Percentiles rank a stretch among this genome's conserved stretches.
phyloP scores from a whole-genome alignment of 2,113 vertebrate genomes.

The Rhagologus leucostigma region DNA sequence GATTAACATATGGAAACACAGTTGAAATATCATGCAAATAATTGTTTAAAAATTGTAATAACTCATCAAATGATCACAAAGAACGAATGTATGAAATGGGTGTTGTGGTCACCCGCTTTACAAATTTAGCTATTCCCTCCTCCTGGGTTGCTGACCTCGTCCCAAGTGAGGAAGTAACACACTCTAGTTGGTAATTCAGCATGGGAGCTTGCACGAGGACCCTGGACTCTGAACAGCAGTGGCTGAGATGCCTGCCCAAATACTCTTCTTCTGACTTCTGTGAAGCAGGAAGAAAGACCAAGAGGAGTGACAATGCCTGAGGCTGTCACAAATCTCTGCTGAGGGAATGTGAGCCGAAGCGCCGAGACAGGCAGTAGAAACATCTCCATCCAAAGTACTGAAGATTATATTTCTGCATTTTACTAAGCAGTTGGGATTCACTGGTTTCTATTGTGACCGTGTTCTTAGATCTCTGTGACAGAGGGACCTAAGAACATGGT shows the following conservation, averaged over 20 bases:
- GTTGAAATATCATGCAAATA: background rate
- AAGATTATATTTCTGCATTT: background rate
- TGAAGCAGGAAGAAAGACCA: background rate
- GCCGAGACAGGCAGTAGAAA: fast-evolving
- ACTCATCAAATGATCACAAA: background rate
- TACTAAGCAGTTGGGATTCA: background rate
- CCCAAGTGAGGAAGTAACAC: background rate
- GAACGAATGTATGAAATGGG: background rate
- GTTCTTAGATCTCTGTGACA: background rate
- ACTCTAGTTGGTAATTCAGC: fast-evolving
- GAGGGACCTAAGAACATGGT: background rate
- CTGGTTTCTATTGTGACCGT: background rate
- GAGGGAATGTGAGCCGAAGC: background rate
- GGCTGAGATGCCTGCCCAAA: background rate
- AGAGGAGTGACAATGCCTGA: background rate
- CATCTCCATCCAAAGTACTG: background rate
- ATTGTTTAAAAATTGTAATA: background rate
- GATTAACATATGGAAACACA: background rate
- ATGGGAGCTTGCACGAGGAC: background rate
- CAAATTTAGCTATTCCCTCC: background rate
- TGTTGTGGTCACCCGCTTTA: background rate
- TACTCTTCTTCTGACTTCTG: background rate
- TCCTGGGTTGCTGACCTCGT: background rate
- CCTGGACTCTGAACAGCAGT: background rate
- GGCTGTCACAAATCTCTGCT: background rate